Base-by-base conservation (phyloP, 2,797 vertebrate species). In the Enteromius mattozi region DNA sequence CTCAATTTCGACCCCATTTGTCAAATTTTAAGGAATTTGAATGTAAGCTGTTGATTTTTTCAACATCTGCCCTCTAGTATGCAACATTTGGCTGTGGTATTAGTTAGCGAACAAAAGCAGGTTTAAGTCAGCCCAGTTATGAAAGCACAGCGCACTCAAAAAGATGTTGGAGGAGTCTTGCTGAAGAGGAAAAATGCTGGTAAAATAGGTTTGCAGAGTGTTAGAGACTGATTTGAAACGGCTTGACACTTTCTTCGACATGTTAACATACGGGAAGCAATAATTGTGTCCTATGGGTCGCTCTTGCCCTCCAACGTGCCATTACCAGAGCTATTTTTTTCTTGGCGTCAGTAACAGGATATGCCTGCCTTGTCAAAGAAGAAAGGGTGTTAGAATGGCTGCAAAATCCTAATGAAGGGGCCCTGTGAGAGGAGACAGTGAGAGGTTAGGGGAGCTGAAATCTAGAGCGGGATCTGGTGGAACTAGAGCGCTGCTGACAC, bases 221-320 rank as follows among this genome's bases (percentile, higher is more conserved):
- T 87, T 86, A 81, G 71, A 83, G 84, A 56, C 47, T 82, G 88
- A 87, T 90, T 86, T 83, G 63, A 87, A 87, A 86, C 59, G 68
- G 78, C 56, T 88, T 87, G 86, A 88, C 86, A 86, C 68, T 8
- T 87, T 88, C 84, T 87, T 91, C 69, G 79, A 85, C 68, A 85
- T 89, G 89, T 88, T 87, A 89, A 88, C 86, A 89, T 89, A 84
- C 80, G 78, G 77, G 82, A 85, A 83, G 81, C 81, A 87, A 86
- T 89, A 86, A 89, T 89, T 89, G 88, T 85, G 87, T 86, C 89
- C 87, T 88, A 77, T 87, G 84, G 87, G 87, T 87, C 80, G 80
- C 80, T 80, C 83, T 63, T 83, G 80, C 72, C 85, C 84, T 87
- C 85, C 76, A 56, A 84, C 47, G 76, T 87, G 80, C 84, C 83